Percentiles rank a stretch among this genome's conserved stretches.
phyloP scores from a whole-genome alignment of 2,888 invertebrate genomes.

The Caenorhabditis wallacei region DNA sequence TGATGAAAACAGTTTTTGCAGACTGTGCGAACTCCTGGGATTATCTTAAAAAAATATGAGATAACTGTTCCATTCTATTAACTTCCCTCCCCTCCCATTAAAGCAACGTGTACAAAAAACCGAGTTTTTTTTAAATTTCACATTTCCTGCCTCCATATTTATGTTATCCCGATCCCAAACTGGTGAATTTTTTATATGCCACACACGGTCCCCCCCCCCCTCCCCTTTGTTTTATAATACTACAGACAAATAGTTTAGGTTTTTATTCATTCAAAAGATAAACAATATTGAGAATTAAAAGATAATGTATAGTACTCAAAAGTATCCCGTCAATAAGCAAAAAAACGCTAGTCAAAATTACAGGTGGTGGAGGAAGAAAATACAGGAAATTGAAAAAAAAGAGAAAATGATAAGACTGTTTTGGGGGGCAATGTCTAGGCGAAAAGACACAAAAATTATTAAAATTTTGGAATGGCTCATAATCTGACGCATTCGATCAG shows the following conservation, averaged over 20 bases:
- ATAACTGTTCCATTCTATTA: neutral
- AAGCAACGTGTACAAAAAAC: too few species aligned
- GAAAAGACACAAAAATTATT: constrained; percentile 12
- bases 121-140: too few species aligned
- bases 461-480: constrained; percentile 40
- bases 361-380: constrained; percentile 9
- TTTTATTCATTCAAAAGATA: constrained; percentile 34
- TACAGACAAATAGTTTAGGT: constrained; percentile 11
- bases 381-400: constrained; percentile 10
- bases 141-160: too few species aligned
- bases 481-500: constrained; percentile 66
- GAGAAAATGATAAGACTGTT: constrained; percentile 12
- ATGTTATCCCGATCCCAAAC: neutral
- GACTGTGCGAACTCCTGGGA: neutral
- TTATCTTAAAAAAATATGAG: neutral
- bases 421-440: constrained; percentile 48
- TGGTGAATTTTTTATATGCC: neutral
- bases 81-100: neutral
- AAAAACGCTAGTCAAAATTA: constrained; percentile 50
- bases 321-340: constrained; percentile 55
- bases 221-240: too few species aligned
- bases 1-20: neutral
- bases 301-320: constrained; percentile 9
- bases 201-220: neutral
- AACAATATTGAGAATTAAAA: neutral